These are phyloP conservation scores for Protomyctophum bolini DNA, from an alignment of 2,113 vertebrate genomes.

Conservation along the genomic window DNA sequence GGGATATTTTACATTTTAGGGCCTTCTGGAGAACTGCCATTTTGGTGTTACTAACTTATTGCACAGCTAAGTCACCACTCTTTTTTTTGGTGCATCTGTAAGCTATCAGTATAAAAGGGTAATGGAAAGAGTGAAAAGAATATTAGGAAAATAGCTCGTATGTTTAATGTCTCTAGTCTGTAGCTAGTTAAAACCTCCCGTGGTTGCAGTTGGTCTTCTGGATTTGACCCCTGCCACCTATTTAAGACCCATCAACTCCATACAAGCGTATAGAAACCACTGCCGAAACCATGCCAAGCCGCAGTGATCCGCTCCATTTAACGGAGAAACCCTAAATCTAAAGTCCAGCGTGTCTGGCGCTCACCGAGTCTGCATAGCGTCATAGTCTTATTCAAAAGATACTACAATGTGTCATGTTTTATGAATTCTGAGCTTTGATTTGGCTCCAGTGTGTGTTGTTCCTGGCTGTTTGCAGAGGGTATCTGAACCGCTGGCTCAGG, in stretches of 20 bases:
- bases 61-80: background rate
- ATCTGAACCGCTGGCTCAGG: conserved; percentile 39
- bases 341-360: conserved; percentile 54
- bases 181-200: conserved; percentile 2
- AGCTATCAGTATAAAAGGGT: conserved; percentile 17
- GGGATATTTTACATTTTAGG: conserved; percentile 7
- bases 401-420: conserved; percentile 35
- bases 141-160: background rate
- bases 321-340: conserved; percentile 47
- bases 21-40: background rate
- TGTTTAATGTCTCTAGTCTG: background rate
- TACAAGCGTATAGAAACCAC: background rate
- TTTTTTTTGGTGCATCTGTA: conserved; percentile 18
- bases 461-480: conserved; percentile 50
- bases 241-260: conserved; percentile 19
- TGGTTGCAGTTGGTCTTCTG: conserved; percentile 31
- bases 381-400: conserved; percentile 39
- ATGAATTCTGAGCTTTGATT: conserved; percentile 44
- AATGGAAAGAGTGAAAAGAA: conserved; percentile 2
- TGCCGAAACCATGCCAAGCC: conserved; percentile 23
- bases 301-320: conserved; percentile 33
- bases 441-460: conserved; percentile 47
- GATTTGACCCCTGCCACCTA: conserved; percentile 22
- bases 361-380: conserved; percentile 31
- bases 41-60: background rate